Evolutionary conservation across 1,140 invertebrate genomes (phyloP).

Genomic region (Mylabris phalerata): DNA sequence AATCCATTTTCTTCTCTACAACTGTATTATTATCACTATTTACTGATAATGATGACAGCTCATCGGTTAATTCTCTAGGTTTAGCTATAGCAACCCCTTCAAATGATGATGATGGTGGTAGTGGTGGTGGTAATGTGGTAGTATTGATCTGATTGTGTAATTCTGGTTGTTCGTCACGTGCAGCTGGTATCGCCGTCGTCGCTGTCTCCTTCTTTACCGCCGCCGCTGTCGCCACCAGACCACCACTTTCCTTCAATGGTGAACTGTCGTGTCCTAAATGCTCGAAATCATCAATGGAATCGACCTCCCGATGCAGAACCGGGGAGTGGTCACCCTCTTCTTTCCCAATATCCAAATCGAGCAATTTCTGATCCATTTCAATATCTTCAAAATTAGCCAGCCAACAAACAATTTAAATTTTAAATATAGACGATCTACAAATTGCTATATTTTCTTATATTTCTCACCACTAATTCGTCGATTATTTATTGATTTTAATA

Average conservation of each 20-base stretch:
- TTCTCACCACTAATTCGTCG: too few relatives aligned
- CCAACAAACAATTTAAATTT: too few relatives aligned
- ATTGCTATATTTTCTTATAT: too few relatives aligned
- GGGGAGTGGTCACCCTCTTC: constrained; percentile 2
- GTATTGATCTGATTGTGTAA: constrained; percentile 25
- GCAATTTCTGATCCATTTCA: constrained; percentile 4
- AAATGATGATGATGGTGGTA: not conserved
- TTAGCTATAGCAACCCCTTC: constrained; percentile 27
- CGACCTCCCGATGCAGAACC: constrained; percentile 43
- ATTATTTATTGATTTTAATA: not conserved
- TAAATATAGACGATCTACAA: too few relatives aligned
- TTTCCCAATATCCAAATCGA: not conserved
- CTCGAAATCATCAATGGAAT: constrained; percentile 65
- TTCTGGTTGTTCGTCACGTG: constrained; percentile 15
- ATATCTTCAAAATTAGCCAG: too few relatives aligned
- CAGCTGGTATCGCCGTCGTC: constrained; percentile 3
- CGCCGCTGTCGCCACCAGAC: constrained; percentile 12
- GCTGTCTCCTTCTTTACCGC: too few relatives aligned
- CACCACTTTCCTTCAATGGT: constrained; percentile 21
- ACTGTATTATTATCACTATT: constrained; percentile 5
- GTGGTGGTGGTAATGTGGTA: too few relatives aligned
- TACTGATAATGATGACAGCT: constrained; percentile 3
- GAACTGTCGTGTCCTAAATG: constrained; percentile 52
- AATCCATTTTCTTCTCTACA: constrained; percentile 28
- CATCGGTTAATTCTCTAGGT: constrained; percentile 12